Evolutionary conservation across 2,888 invertebrate species (phyloP).

Genomic region (Sphaeridia pumilis): DNA sequence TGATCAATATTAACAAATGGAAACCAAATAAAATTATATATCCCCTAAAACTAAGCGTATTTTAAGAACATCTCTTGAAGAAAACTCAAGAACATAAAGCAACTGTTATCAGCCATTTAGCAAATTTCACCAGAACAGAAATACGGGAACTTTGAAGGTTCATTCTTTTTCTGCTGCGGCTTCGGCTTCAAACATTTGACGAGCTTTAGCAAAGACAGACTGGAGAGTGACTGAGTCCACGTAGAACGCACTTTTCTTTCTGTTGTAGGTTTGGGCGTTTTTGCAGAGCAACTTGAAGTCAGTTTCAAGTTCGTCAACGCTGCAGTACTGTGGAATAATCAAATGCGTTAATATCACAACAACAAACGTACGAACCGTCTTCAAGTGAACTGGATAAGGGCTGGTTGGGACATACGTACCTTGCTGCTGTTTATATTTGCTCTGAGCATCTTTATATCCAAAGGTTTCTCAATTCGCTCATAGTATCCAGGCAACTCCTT

Average conservation of each 20-base stretch:
- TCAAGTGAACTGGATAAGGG: no score
- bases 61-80: no score
- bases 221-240: slow-evolving; percentile 92
- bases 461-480: slow-evolving; percentile 84
- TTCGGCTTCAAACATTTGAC: slow-evolving; percentile 39
- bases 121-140: no score
- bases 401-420: slow-evolving; percentile 42
- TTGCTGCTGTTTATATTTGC: slow-evolving; percentile 77
- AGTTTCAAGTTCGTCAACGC: slow-evolving; percentile 60
- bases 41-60: no score
- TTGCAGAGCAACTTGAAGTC: slow-evolving; percentile 92
- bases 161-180: slow-evolving; percentile 21
- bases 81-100: no score
- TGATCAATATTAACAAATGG: no score
- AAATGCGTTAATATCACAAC: no score
- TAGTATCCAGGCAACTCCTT: slow-evolving; percentile 93
- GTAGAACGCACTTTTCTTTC: slow-evolving; percentile 89
- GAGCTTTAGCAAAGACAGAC: slow-evolving; percentile 60
- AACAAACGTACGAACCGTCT: no score
- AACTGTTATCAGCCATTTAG: no score
- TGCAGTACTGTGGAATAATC: slow-evolving; percentile 55
- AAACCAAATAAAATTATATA: no score
- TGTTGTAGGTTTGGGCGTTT: slow-evolving; percentile 95
- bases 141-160: no score
- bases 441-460: slow-evolving; percentile 88